A percentile compares a stretch with the other conserved stretches of the same genome.
Evolutionary conservation across 2,113 vertebrate species (phyloP).

Genomic region (Eulacestoma nigropectus): DNA sequence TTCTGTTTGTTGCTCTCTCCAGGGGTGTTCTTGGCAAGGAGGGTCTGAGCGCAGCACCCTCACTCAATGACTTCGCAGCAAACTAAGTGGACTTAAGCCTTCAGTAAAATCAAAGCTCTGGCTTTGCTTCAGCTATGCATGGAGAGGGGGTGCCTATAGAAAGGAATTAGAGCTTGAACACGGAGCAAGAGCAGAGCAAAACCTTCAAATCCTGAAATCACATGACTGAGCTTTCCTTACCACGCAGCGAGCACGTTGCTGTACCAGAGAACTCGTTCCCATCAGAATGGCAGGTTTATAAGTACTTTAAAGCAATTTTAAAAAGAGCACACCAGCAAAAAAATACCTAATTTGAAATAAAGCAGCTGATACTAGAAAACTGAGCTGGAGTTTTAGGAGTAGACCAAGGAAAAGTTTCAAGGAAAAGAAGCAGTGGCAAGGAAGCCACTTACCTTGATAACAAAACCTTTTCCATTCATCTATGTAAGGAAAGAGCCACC

Average conservation of each 20-base stretch:
- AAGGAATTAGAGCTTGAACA: conserved; percentile 37
- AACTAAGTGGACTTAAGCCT: neutral
- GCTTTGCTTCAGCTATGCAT: neutral
- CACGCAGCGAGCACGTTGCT: neutral
- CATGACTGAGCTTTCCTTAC: conserved; percentile 38
- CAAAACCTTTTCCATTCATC: neutral
- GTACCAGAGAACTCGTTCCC: neutral
- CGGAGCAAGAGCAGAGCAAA: neutral
- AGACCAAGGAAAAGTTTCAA: neutral
- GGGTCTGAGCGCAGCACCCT: fast-evolving
- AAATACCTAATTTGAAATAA: neutral
- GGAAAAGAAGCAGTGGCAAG: neutral
- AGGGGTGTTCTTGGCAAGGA: neutral
- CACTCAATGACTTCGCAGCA: neutral
- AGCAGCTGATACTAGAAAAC: neutral
- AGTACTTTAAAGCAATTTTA: neutral
- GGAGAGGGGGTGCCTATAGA: neutral
- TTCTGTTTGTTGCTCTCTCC: neutral
- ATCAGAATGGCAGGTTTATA: neutral
- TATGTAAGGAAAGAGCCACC: neutral
- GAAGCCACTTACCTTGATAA: neutral
- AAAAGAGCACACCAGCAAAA: neutral
- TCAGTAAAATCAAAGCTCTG: neutral
- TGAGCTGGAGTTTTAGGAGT: neutral
- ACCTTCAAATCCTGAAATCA: conserved; percentile 13